A percentile compares a stretch with the other conserved stretches of the same genome.
Evolutionary conservation across 1,140 invertebrate species (phyloP).

Genomic region (Agraylea sexmaculata): DNA sequence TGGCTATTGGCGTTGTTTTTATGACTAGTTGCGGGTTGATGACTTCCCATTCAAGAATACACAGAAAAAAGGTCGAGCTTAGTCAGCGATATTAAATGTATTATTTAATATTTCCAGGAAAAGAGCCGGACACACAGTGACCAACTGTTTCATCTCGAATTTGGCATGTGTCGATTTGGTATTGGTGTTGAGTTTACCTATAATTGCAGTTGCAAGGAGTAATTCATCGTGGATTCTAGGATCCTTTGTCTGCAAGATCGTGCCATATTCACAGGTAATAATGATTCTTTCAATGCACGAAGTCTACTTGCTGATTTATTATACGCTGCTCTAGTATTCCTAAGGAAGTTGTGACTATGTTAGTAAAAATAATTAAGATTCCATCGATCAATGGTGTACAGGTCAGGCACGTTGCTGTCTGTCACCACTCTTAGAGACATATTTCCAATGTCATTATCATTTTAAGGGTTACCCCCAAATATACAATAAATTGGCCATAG

Average conservation of each 20-base stretch:
- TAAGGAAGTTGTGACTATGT: no score
- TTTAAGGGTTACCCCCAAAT: neutral
- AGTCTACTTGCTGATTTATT: neutral
- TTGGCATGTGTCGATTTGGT: slow-evolving; percentile 53
- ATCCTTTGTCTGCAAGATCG: slow-evolving; percentile 37
- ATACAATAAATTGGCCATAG: no score
- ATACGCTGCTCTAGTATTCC: neutral
- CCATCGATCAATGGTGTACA: no score
- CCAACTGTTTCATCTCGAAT: slow-evolving; percentile 63
- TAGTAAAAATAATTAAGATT: no score
- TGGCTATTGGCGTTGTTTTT: no score
- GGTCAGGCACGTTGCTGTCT: neutral
- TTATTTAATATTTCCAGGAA: slow-evolving; percentile 8
- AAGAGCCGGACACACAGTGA: slow-evolving; percentile 58
- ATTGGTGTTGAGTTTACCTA: slow-evolving; percentile 43
- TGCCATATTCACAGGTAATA: slow-evolving; percentile 47
- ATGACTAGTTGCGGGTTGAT: no score
- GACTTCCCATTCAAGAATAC: no score
- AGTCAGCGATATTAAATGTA: no score
- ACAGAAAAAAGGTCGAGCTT: no score
- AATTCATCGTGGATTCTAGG: slow-evolving; percentile 43
- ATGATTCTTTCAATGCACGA: neutral
- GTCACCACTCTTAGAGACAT: neutral
- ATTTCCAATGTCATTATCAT: neutral
- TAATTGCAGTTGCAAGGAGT: slow-evolving; percentile 39